phyloP scores from a whole-genome alignment of 2,113 vertebrate genomes.

The Forbesichthys agassizii region DNA sequence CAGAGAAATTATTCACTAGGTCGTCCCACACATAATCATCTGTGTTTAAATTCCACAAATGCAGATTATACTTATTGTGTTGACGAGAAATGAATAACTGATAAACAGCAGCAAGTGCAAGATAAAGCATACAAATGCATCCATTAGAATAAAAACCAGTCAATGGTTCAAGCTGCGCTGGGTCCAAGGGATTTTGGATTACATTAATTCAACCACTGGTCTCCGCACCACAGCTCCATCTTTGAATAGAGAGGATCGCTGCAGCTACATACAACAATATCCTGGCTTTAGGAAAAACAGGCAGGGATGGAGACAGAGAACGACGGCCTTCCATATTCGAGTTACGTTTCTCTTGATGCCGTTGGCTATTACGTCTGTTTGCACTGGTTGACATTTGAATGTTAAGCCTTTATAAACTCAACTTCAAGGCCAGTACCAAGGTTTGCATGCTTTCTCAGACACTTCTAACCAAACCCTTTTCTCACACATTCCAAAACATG shows the following conservation, averaged over 20 bases:
- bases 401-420: conserved; percentile 4
- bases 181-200: conserved; percentile 47
- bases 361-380: background rate
- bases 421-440: too few species aligned
- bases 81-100: conserved; percentile 31
- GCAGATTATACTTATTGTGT: conserved; percentile 28
- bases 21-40: conserved; percentile 13
- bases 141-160: conserved; percentile 11
- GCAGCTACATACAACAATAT: conserved; percentile 50
- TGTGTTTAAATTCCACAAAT: conserved; percentile 38
- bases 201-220: conserved; percentile 64
- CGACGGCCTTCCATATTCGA: background rate
- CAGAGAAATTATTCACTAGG: conserved; percentile 33
- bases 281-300: conserved; percentile 11
- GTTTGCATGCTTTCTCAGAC: background rate
- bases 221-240: conserved; percentile 42
- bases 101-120: conserved; percentile 16
- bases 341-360: conserved; percentile 11
- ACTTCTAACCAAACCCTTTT: conserved; percentile 12
- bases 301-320: conserved; percentile 23
- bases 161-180: conserved; percentile 23
- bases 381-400: conserved; percentile 1
- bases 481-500: conserved; percentile 5
- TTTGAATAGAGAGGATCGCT: conserved; percentile 59
- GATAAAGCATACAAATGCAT: conserved; percentile 7